These are phyloP conservation scores for Nasalis larvatus DNA, from an alignment of 2,113 vertebrate genomes.

Conservation along the genomic window DNA sequence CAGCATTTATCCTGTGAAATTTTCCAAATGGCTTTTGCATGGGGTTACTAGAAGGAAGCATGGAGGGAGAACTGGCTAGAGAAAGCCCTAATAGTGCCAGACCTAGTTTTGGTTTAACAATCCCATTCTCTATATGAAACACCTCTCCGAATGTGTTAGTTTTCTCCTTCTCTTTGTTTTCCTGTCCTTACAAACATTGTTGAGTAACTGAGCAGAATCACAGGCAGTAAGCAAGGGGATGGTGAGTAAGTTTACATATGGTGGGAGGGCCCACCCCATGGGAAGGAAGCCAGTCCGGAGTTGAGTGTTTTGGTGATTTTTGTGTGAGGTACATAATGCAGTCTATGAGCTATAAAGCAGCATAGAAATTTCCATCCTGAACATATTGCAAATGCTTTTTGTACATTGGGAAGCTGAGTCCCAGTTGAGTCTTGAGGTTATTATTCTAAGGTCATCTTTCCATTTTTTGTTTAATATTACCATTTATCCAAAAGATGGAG, in stretches of 20 bases:
- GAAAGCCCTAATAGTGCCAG: not conserved
- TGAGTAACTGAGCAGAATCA: not conserved
- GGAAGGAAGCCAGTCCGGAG: not conserved
- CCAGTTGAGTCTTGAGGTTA: slow-evolving; percentile 48
- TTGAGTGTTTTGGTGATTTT: not conserved
- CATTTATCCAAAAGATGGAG: slow-evolving; percentile 65
- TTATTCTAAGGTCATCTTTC: slow-evolving; percentile 73
- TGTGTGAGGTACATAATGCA: slow-evolving; percentile 19
- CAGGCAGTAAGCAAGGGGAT: not conserved
- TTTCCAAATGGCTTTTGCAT: not conserved
- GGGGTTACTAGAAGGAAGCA: not conserved
- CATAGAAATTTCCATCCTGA: slow-evolving; percentile 66
- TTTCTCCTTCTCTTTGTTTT: not conserved
- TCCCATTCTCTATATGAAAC: slow-evolving; percentile 28
- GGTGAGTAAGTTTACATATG: not conserved
- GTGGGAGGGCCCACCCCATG: not conserved
- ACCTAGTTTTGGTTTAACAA: not conserved
- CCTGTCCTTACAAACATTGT: not conserved
- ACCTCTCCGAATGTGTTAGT: not conserved
- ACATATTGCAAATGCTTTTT: slow-evolving; percentile 69
- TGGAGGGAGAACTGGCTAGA: not conserved
- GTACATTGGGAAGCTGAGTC: slow-evolving; percentile 53
- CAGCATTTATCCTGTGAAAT: not conserved
- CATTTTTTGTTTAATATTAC: slow-evolving; percentile 59
- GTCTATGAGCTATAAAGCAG: slow-evolving; percentile 55